Percentiles rank a stretch among this genome's conserved stretches.
Evolutionary conservation across 2,797 vertebrate species (phyloP).

Genomic region (Megalops cyprinoides): DNA sequence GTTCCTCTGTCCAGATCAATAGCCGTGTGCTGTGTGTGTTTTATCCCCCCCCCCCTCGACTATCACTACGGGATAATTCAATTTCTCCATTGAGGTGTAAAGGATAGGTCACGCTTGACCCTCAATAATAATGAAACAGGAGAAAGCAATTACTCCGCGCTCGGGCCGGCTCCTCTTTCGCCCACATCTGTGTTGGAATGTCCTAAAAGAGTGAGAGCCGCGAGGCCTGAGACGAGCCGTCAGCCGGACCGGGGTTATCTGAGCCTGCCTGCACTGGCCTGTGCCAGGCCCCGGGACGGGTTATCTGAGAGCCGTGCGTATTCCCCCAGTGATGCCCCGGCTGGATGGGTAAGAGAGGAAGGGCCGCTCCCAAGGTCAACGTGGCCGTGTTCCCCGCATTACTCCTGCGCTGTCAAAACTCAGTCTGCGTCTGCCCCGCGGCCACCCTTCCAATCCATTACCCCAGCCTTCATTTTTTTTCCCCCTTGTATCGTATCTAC

Average conservation of each 20-base stretch:
- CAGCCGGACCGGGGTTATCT: no score
- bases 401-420: slow-evolving; percentile 22
- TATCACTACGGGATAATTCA: slow-evolving; percentile 38
- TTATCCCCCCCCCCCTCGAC: slow-evolving; percentile 39
- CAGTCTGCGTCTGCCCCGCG: no score
- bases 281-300: no score
- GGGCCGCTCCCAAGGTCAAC: background rate
- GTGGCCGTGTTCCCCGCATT: background rate
- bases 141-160: background rate
- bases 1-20: slow-evolving; percentile 37
- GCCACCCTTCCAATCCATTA: background rate
- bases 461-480: slow-evolving; percentile 27
- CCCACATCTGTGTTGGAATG: no score
- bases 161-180: no score
- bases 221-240: no score
- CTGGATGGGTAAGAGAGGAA: no score
- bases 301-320: no score
- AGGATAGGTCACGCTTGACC: slow-evolving; percentile 29
- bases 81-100: slow-evolving; percentile 31
- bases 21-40: slow-evolving; percentile 32
- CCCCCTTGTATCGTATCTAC: slow-evolving; percentile 3
- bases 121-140: slow-evolving; percentile 26
- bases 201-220: no score
- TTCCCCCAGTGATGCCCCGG: no score
- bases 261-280: no score